Conservation (phyloP, 2,888 invertebrate species). For the Ophion ellenae region DNA sequence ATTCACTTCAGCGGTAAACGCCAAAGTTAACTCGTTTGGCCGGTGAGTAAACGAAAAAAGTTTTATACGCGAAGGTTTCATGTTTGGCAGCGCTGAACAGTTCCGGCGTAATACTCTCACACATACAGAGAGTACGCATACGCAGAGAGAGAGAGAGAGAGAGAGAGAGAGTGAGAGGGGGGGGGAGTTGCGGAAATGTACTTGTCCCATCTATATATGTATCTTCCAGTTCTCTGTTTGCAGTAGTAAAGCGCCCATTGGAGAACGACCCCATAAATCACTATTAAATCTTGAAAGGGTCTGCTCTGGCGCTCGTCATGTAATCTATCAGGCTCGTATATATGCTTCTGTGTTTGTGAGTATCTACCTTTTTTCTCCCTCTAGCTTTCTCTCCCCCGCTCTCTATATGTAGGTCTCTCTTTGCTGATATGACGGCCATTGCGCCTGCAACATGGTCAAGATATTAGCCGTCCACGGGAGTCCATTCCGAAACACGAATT, state of each 20-base stretch:
- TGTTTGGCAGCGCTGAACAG: conserved; percentile 7
- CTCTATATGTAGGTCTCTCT: neutral
- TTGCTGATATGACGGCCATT: conserved; percentile 73
- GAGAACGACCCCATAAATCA: conserved; percentile 75
- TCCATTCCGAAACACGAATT: conserved; percentile 44
- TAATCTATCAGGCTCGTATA: conserved; percentile 77
- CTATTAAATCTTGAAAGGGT: conserved; percentile 80
- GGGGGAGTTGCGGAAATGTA: conserved; percentile 28
- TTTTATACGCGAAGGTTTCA: conserved; percentile 25
- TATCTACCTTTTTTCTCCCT: conserved; percentile 8
- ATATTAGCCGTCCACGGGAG: conserved; percentile 42
- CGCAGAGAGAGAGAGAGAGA: neutral
- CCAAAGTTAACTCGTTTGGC: conserved; percentile 19
- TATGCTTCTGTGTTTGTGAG: neutral
- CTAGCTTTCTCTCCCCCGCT: neutral
- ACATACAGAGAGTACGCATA: neutral
- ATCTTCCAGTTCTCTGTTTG: neutral
- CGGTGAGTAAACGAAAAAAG: conserved; percentile 6
- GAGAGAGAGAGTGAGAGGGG: neutral
- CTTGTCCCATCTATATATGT: conserved; percentile 1
- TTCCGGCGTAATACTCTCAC: neutral
- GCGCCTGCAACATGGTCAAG: conserved; percentile 65
- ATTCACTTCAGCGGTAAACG: neutral
- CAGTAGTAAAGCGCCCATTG: conserved; percentile 11
- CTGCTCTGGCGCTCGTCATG: conserved; percentile 76